Base-by-base conservation (phyloP, 2,113 vertebrate genomes). In the Percopsis transmontana region DNA sequence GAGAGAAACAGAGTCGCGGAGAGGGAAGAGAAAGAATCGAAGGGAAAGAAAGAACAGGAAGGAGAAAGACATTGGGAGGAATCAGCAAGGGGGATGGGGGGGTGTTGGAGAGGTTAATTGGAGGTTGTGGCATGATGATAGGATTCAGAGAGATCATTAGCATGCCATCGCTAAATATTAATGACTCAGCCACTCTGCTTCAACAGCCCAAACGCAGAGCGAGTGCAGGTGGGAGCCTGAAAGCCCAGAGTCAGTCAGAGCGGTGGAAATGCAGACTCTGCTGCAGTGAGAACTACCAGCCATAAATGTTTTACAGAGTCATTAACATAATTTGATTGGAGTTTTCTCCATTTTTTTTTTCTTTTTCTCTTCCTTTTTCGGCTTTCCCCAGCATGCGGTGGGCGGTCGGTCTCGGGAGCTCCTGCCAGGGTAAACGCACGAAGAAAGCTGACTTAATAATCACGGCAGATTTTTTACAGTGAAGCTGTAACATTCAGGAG, bases 161-260 rank as follows among this genome's bases (percentile, higher is more conserved):
- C 87, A 88, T 87, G 85, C 77, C 69, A 54, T n/a, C 73, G 79
- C 85, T 90, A 88, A 90, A 90, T 88, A 90, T 90, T 90, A 88
- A 88, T 90, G 88, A 86, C 52, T 73, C 72, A 76, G 53, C 82
- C 11, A 69, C 83, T 81, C 74, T 20, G 47, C 81, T 80, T 77
- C 68, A 80, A 70, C 74, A 27, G 56, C 69, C 68, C 68, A 66
- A 81, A 85, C 66, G 62, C 66, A 23, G 48, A 23, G 63, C 63
- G 52, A 58, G 80, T 73, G 75, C 79, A 85, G 82, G 80, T 82
- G 76, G 78, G 68, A 33, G 61, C 77, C 64, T 9, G 21, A 74
- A 83, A 33, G 27, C 27, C 27, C 27, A n/a, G 76, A 71, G 58
- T 41, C 40, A 85, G 82, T 70, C 72, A 38, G 58, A 77, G 79